Percentiles rank a stretch among this genome's conserved stretches.
Evolutionary conservation across 2,888 invertebrate species (phyloP).

Genomic region (Plutella xylostella): DNA sequence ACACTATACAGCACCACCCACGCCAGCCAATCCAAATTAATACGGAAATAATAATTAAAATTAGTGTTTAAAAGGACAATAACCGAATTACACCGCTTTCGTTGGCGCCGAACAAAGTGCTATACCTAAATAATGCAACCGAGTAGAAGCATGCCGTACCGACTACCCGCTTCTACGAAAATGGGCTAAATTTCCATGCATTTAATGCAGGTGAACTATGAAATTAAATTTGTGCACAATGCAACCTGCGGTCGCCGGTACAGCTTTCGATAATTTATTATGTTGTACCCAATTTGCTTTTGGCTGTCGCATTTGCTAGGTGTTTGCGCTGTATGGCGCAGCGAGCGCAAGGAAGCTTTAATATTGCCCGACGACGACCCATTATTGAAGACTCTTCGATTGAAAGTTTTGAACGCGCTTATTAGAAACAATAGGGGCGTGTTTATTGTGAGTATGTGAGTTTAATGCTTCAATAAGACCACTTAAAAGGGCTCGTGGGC

Average conservation of each 20-base stretch:
- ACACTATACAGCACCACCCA: too few species aligned
- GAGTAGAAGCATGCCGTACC: neutral
- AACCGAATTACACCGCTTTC: conserved; percentile 43
- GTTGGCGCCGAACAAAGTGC: conserved; percentile 34
- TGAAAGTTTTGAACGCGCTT: too few species aligned
- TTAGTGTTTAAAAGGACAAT: conserved; percentile 18
- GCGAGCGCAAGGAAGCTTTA: too few species aligned
- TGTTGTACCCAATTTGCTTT: conserved; percentile 24
- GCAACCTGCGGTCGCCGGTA: conserved; percentile 27
- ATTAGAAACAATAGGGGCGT: too few species aligned
- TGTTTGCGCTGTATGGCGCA: conserved; percentile 4
- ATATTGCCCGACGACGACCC: too few species aligned
- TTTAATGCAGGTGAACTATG: conserved; percentile 36
- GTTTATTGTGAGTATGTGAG: too few species aligned
- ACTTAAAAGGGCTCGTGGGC: too few species aligned
- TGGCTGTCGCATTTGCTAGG: conserved; percentile 7
- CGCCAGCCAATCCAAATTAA: too few species aligned
- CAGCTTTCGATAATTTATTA: conserved; percentile 38
- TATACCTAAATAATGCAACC: conserved; percentile 13
- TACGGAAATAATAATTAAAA: neutral
- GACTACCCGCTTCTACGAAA: neutral
- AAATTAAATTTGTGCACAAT: conserved; percentile 57
- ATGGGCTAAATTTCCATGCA: conserved; percentile 25
- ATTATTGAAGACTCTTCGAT: too few species aligned
- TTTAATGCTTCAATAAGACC: too few species aligned